Conservation (phyloP, 2,113 vertebrate species). For the Lepidothrix coronata region DNA sequence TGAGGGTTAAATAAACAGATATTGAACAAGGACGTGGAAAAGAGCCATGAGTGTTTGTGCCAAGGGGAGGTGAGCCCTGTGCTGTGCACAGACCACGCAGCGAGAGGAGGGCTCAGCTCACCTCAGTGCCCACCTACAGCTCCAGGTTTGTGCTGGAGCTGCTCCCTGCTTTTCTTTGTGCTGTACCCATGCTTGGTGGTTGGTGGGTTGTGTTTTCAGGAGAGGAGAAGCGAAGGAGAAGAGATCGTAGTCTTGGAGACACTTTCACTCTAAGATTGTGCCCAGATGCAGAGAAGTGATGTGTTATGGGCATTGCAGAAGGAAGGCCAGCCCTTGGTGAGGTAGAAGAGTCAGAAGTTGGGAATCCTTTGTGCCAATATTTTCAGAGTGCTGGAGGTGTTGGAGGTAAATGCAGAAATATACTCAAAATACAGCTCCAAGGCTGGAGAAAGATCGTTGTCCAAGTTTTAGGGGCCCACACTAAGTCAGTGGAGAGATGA, state of each 20-base stretch:
- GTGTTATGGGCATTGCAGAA: neutral
- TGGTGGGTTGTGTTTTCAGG: neutral
- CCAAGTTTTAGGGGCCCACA: neutral
- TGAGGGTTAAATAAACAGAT: neutral
- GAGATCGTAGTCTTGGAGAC: neutral
- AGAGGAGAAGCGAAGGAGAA: neutral
- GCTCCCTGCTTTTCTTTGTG: neutral
- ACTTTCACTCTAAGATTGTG: neutral
- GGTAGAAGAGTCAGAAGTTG: neutral
- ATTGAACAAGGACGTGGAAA: neutral
- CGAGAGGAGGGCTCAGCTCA: neutral
- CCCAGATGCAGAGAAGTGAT: neutral
- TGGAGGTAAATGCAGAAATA: neutral
- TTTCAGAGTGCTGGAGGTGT: neutral
- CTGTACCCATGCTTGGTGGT: fast-evolving
- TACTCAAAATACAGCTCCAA: neutral
- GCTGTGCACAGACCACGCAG: neutral
- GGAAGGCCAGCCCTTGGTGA: neutral
- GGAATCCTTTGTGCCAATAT: neutral
- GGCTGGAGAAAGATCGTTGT: neutral
- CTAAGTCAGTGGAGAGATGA: neutral
- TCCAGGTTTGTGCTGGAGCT: neutral
- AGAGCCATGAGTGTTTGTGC: fast-evolving
- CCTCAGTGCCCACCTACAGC: neutral
- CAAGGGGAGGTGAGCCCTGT: neutral